Conservation (phyloP, 2,888 invertebrate genomes). For the Lepidocyrtinus sp. region DNA sequence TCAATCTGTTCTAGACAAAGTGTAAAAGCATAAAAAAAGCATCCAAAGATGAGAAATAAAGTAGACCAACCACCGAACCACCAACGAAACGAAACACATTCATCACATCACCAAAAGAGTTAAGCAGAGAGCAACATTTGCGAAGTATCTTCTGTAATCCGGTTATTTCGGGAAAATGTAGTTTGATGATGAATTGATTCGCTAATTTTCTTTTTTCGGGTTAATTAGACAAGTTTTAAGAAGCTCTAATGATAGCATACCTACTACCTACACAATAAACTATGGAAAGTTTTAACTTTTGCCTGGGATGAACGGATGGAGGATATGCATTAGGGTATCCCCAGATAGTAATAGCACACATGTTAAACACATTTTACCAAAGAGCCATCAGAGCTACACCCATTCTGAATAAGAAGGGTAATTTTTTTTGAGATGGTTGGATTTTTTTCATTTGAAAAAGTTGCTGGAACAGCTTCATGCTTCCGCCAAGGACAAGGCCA, state of each 20-base stretch:
- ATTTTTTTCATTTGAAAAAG: neutral
- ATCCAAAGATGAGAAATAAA: too few species aligned
- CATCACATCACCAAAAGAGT: neutral
- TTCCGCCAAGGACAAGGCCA: conserved; percentile 69
- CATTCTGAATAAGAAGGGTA: neutral
- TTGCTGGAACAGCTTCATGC: conserved; percentile 56
- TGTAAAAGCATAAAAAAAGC: too few species aligned
- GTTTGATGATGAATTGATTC: neutral
- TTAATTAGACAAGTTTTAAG: conserved; percentile 6
- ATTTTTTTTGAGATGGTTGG: neutral
- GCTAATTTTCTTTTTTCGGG: conserved; percentile 14
- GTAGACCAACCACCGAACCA: too few species aligned
- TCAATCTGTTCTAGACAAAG: too few species aligned
- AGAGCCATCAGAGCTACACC: too few species aligned
- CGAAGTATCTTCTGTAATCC: neutral
- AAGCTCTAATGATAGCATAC: neutral
- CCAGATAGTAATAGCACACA: neutral
- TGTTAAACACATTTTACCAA: too few species aligned
- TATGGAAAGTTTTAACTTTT: too few species aligned
- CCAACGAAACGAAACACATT: neutral
- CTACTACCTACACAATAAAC: too few species aligned
- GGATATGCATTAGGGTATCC: too few species aligned
- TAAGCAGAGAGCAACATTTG: too few species aligned
- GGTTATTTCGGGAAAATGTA: conserved; percentile 19
- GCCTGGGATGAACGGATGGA: too few species aligned